Base-by-base conservation (phyloP, 2,888 invertebrate species). In the Tetropium fuscum region DNA sequence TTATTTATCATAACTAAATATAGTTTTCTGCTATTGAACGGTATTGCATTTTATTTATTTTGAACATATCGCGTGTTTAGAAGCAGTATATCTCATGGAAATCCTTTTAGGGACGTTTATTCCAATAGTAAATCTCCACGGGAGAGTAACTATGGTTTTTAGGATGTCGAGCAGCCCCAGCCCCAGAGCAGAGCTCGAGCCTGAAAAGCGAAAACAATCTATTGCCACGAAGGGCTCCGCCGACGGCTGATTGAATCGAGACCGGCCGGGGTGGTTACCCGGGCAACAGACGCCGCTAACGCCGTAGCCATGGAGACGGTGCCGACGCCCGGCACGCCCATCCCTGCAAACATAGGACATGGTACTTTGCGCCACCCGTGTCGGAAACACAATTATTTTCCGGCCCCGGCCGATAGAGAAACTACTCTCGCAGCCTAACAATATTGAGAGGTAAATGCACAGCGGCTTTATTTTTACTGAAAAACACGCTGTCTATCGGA, bases 251-350 rank as follows among this genome's bases (percentile, higher is more conserved):
- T 81, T 72, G 75, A 74, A 74, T 71, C 81, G 78, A 25, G 80
- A 69, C 64, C 66, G 69, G 71, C 72, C 68, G 68, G 72, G 73
- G 47, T 32, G 47, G 56, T 56, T 49, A 43, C 27, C 56, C 41
- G 47, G 56, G 49, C 47, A 41, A 56, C 56, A 41, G 48, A 48
- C 56, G 56, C 56, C 36, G 41, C 41, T 30, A 34, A 18, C 64
- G 69, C 74, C 75, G 74, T 74, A 68, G 55, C 71, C 72, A 70
- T 68, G 70, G 70, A 63, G 64, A 75, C 73, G 79, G 64, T 75
- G 78, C 74, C 75, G 77, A 74, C 78, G 75, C 78, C 77, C 81
- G 84, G 81, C 80, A 74, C 73, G 71, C 71, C 74, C 70, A 70
- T 72, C 68, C 59, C 60, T 56, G 44, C 44, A 44, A 27, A 22